Base-by-base conservation (phyloP, 2,888 invertebrate genomes). In the Amphipoea oculea region DNA sequence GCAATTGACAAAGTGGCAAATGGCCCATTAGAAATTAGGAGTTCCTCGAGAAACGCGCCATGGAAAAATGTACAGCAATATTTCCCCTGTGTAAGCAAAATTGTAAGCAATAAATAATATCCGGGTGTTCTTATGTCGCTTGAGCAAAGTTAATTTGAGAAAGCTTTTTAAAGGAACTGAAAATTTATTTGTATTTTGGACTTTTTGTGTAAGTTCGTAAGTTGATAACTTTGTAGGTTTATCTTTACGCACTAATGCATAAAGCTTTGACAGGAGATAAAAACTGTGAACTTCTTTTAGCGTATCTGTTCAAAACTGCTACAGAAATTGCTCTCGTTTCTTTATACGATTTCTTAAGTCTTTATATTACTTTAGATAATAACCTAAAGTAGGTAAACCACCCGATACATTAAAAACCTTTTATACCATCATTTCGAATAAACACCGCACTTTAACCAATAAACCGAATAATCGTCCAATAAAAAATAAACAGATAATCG, bases 1-100 rank as follows among this genome's bases (percentile, higher is more conserved):
- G 96, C 97, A 96, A 97, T 97, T 96, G 97, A 97, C 97, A 97
- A 97, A 97, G 96, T 97, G 97, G 97, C 95, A 96, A 97, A 97
- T 97, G 96, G 96, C 87, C 96, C 96, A 97, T 97, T 97, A 97
- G 96, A 97, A 97, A 97, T 97, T 96, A 97, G 95, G 94, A 96
- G 95, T 94, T 94, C 90, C 92, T 90, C 90, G 93, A 92, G 93
- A 89, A 92, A 91, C 90, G 88, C 89, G 91, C 93, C 87, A 92
- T 91, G 92, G 95, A 96, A 95, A 96, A 96, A 96, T 96, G 95
- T 94, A 94, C 94, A 90, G 93, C 94, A 94, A 96, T 96, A 96
- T 96, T 95, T 96, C 92, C 90, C 92, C 91, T 91, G 93, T 94
- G 95, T 94, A 94, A 94, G 94, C 95, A 94, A 96, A 96, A 96